Percentiles rank a stretch among this genome's conserved stretches.
Conservation (phyloP, 2,113 vertebrate genomes). For the Cichladusa arquata region DNA sequence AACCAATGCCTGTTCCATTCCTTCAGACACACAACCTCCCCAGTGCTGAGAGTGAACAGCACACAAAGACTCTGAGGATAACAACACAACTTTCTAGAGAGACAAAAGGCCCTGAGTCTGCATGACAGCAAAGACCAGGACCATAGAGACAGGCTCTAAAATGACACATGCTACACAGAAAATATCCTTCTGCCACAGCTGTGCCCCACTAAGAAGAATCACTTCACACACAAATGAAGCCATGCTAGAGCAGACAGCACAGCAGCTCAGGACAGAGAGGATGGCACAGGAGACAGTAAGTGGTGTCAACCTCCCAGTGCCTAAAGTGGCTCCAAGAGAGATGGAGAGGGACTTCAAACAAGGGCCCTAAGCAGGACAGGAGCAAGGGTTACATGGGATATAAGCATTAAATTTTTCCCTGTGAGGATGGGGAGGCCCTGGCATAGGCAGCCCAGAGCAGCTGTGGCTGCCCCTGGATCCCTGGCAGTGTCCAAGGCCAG, state of each 20-base stretch:
- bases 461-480: not conserved
- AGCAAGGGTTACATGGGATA: not conserved
- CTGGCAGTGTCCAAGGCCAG: not conserved
- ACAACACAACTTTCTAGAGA: not conserved
- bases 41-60: not conserved
- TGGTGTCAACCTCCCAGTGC: not conserved
- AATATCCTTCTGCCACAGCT: not conserved
- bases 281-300: not conserved
- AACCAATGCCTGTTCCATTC: not conserved
- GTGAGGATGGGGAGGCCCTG: not conserved
- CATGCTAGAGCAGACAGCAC: not conserved
- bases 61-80: rapidly evolving
- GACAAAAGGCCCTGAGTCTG: not conserved
- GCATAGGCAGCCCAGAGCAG: rapidly evolving
- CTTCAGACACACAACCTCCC: not conserved
- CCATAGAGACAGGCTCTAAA: not conserved
- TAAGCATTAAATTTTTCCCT: not conserved
- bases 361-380: not conserved
- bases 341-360: not conserved
- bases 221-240: not conserved
- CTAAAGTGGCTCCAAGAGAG: not conserved
- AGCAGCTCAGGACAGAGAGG: not conserved
- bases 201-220: not conserved
- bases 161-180: rapidly evolving
- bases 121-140: not conserved